Conservation (phyloP, 2,888 invertebrate species). For the Drosophila nr. medialis region DNA sequence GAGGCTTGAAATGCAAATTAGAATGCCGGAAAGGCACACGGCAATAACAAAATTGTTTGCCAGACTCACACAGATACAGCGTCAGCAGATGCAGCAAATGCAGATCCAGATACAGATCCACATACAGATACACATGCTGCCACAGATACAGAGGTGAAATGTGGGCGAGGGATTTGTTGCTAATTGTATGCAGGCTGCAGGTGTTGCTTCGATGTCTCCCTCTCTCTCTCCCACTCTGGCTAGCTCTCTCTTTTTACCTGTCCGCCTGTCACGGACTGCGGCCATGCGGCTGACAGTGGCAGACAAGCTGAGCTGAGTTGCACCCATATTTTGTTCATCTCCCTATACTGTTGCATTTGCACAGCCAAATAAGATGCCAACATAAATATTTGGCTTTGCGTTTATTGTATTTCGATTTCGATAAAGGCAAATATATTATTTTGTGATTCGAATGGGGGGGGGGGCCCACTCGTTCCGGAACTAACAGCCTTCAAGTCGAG, state of each 20-base stretch:
- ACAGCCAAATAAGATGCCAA: slow-evolving; percentile 62
- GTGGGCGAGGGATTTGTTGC: slow-evolving; percentile 33
- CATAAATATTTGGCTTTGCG: slow-evolving; percentile 62
- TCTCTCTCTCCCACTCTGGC: background rate
- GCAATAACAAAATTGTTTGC: slow-evolving; percentile 21
- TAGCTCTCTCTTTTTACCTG: slow-evolving; percentile 5
- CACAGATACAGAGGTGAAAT: background rate
- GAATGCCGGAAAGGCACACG: slow-evolving; percentile 46
- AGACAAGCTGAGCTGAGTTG: slow-evolving; percentile 27
- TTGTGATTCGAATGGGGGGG: slow-evolving; percentile 45
- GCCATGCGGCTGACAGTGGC: slow-evolving; percentile 46
- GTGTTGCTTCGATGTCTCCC: slow-evolving; percentile 52
- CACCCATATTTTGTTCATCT: slow-evolving; percentile 46
- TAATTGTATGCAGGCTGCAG: slow-evolving; percentile 77
- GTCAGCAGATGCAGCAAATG: slow-evolving; percentile 2
- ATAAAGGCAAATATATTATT: slow-evolving; percentile 32
- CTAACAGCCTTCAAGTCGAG: no score
- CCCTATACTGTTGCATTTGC: slow-evolving; percentile 71
- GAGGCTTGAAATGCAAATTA: slow-evolving; percentile 70
- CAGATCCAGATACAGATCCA: slow-evolving; percentile 2
- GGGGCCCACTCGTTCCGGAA: slow-evolving; percentile 10
- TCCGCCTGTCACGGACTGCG: slow-evolving; percentile 21
- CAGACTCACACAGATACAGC: slow-evolving; percentile 16
- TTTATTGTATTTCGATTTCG: slow-evolving; percentile 53
- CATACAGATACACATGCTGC: background rate